These are phyloP conservation scores for Papilio protenor DNA, from an alignment of 2,888 invertebrate species.

Conservation along the genomic window DNA sequence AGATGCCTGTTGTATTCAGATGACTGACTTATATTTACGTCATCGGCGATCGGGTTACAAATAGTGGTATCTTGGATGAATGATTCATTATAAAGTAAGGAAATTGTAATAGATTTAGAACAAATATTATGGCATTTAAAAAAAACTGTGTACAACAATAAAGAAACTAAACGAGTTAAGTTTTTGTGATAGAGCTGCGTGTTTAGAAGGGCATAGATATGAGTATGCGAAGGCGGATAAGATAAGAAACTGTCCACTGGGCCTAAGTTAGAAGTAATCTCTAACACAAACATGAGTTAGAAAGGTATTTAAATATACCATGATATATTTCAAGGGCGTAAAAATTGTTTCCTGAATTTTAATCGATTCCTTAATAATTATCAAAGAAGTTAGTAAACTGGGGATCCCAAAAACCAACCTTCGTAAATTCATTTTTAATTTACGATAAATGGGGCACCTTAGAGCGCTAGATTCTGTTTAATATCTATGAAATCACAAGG, in stretches of 20 bases:
- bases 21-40: constrained; percentile 7
- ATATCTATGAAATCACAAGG: not conserved
- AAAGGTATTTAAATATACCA: not conserved
- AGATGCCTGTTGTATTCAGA: constrained; percentile 17
- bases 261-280: not conserved
- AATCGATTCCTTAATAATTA: not conserved
- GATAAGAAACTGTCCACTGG: constrained; percentile 14
- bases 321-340: not conserved
- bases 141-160: not conserved
- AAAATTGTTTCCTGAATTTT: not conserved
- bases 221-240: not conserved
- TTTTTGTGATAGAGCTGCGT: constrained; percentile 6
- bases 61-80: constrained; percentile 15
- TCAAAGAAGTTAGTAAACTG: not conserved
- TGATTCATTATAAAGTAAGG: constrained; percentile 7
- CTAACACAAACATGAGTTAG: not conserved
- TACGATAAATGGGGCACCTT: not conserved
- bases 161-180: not conserved
- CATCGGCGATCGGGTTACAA: constrained; percentile 9
- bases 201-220: constrained; percentile 5
- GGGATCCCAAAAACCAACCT: not conserved
- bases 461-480: not conserved
- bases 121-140: not conserved
- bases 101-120: not conserved
- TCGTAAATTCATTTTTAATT: not conserved